Percentiles rank a stretch among this genome's conserved stretches.
Conservation (phyloP, 2,797 vertebrate genomes). For the Trachurus trachurus region DNA sequence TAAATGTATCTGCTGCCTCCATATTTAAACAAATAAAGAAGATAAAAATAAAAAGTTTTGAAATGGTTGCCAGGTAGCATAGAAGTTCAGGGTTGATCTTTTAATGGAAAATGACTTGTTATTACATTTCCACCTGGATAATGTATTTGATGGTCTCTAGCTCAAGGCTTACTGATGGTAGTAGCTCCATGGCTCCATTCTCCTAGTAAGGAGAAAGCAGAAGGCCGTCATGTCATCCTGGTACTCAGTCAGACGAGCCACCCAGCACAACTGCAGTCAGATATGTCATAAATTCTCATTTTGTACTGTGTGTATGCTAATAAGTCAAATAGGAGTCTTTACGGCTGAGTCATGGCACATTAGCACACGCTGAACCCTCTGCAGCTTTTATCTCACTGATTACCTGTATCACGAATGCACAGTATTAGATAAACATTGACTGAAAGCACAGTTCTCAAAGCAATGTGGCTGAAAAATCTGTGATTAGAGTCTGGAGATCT, state of each 20-base stretch:
- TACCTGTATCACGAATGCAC: slow-evolving; percentile 4
- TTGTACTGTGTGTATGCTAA: no score
- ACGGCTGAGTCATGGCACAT: background rate
- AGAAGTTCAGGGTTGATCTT: background rate
- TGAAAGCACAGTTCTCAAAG: slow-evolving; percentile 6
- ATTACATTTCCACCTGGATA: background rate
- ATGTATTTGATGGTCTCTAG: background rate
- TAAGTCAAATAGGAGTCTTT: background rate
- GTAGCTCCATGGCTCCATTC: background rate
- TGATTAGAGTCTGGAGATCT: slow-evolving; percentile 1
- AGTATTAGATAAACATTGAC: background rate
- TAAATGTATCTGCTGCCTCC: background rate
- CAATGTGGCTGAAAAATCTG: slow-evolving; percentile 10
- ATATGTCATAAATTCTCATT: background rate
- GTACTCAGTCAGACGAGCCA: background rate
- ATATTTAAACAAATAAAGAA: background rate
- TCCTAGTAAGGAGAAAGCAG: background rate
- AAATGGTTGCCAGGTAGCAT: background rate
- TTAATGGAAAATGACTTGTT: background rate
- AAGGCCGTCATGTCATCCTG: background rate
- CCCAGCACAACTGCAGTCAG: background rate
- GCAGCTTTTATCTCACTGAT: background rate
- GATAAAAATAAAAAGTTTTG: no score
- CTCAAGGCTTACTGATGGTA: background rate
- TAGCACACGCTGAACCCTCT: background rate